A percentile compares a stretch with the other conserved stretches of the same genome.
Conservation (phyloP, 2,888 invertebrate genomes). For the Nomada fucata region DNA sequence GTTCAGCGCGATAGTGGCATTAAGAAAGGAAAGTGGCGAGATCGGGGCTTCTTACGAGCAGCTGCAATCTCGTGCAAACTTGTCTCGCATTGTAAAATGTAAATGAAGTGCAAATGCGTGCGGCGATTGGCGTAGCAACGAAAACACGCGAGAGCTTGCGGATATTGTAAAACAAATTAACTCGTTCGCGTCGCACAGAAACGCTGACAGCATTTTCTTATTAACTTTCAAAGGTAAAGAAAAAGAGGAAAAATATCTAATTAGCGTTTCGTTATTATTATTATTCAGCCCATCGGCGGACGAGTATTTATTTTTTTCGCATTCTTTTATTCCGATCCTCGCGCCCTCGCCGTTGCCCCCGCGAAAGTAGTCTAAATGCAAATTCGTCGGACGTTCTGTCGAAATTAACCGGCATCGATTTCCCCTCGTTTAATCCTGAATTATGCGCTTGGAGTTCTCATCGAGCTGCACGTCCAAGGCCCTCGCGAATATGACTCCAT, state of each 20-base stretch:
- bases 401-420: constrained; percentile 12
- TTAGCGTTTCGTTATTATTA: no score
- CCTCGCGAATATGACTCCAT: constrained; percentile 14
- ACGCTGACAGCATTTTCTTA: no score
- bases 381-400: neutral
- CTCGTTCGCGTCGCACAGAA: no score
- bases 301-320: neutral
- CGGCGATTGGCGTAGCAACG: neutral
- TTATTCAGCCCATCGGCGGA: neutral
- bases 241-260: neutral
- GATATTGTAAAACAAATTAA: neutral
- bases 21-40: neutral
- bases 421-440: neutral
- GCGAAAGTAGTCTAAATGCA: neutral
- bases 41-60: neutral
- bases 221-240: no score
- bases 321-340: no score
- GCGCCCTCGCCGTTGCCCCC: neutral
- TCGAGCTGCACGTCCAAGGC: neutral
- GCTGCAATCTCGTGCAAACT: no score
- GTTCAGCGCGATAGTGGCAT: neutral
- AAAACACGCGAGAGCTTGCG: neutral
- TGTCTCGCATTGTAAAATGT: neutral
- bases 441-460: neutral
- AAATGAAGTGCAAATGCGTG: constrained; percentile 10